A percentile compares a stretch with the other conserved stretches of the same genome.
phyloP scores from a whole-genome alignment of 2,888 invertebrate species.

The Seira ritae region DNA sequence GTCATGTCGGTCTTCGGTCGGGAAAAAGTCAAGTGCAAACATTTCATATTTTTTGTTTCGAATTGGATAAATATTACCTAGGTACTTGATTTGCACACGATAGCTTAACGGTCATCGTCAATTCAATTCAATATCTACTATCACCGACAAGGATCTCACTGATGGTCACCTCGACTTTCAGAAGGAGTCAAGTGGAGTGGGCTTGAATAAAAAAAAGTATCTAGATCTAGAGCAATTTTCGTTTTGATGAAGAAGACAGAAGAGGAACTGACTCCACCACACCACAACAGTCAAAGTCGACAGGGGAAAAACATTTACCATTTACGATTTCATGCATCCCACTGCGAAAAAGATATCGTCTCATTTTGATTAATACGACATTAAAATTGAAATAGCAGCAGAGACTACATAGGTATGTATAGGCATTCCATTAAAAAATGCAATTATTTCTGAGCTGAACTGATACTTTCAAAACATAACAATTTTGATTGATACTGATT shows the following conservation, averaged over 20 bases:
- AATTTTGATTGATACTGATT: conserved; percentile 11
- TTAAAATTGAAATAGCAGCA: background rate
- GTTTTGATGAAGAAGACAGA: background rate
- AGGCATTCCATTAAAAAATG: background rate
- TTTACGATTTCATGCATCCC: background rate
- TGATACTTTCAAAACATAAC: background rate
- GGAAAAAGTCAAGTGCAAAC: conserved; percentile 1
- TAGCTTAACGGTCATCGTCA: background rate
- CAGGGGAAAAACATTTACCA: no score
- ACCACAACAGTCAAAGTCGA: no score
- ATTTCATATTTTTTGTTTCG: background rate
- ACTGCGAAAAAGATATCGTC: background rate
- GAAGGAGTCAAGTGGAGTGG: conserved; percentile 7
- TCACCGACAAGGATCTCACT: background rate
- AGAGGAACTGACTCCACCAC: background rate
- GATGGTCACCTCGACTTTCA: background rate
- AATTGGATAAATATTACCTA: background rate
- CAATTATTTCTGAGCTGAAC: background rate
- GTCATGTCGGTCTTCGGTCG: no score
- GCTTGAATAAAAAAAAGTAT: background rate
- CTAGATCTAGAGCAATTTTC: background rate
- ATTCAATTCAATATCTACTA: no score
- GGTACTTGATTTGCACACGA: background rate
- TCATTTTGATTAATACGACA: background rate
- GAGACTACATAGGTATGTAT: background rate